phyloP scores from a whole-genome alignment of 2,113 vertebrate genomes.

The Chaetops frenatus region DNA sequence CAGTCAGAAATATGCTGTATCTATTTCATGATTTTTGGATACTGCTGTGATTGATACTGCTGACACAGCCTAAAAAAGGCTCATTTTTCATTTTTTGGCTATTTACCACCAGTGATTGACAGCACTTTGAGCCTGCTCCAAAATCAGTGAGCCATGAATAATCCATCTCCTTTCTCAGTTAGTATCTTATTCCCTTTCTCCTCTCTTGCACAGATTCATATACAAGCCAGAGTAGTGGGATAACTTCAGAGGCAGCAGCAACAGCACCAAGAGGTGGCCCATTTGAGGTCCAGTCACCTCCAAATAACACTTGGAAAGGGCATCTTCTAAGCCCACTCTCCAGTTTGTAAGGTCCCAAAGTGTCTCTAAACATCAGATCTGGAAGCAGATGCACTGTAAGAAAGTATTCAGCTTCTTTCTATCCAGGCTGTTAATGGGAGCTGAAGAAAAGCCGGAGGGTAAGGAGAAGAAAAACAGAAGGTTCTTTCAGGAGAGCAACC shows the following conservation, averaged over 20 bases:
- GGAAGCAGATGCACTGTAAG: background rate
- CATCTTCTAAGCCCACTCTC: background rate
- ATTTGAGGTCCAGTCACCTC: background rate
- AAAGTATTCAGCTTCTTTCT: background rate
- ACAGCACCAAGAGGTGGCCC: background rate
- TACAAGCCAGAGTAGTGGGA: background rate
- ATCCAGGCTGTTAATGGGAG: background rate
- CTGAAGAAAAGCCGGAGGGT: background rate
- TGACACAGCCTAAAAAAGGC: slow-evolving; percentile 15
- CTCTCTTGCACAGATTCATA: background rate
- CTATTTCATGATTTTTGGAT: slow-evolving; percentile 11
- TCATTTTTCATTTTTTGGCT: slow-evolving; percentile 39
- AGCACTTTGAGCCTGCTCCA: background rate
- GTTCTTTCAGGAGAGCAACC: background rate
- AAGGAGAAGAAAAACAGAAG: background rate
- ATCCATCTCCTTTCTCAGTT: background rate
- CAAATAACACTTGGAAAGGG: background rate
- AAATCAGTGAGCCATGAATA: background rate
- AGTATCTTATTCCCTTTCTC: background rate
- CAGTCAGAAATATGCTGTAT: background rate
- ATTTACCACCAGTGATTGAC: slow-evolving; percentile 14
- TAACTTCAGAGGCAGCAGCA: background rate
- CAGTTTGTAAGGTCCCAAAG: background rate
- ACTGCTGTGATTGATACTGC: slow-evolving; percentile 18
- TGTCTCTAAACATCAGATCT: background rate